Percentiles rank a stretch among this genome's conserved stretches.
Evolutionary conservation across 1,140 invertebrate species (phyloP).

Genomic region (Danaus plexippus): DNA sequence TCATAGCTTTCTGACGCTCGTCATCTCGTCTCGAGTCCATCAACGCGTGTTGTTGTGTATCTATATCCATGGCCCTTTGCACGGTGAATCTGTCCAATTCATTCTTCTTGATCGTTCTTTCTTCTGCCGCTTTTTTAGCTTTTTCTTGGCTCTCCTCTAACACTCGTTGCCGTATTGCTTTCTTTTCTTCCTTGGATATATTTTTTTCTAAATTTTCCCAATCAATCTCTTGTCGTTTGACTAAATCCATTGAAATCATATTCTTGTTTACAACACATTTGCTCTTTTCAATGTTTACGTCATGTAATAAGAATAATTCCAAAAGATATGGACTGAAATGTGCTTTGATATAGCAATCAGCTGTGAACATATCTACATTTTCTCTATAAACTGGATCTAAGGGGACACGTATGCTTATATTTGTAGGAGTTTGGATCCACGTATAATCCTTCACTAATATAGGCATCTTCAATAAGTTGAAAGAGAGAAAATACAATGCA

Average conservation of each 20-base stretch:
- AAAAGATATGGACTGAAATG: slow-evolving; percentile 78
- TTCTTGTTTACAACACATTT: slow-evolving; percentile 72
- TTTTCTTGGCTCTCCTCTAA: slow-evolving; percentile 72
- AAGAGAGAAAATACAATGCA: too few relatives aligned
- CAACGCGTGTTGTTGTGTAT: slow-evolving; percentile 67
- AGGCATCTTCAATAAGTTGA: slow-evolving; percentile 72
- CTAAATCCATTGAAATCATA: slow-evolving; percentile 74
- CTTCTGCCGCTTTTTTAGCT: slow-evolving; percentile 69
- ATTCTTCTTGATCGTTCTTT: slow-evolving; percentile 62
- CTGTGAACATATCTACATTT: slow-evolving; percentile 76
- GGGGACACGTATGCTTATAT: slow-evolving; percentile 73
- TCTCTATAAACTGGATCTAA: slow-evolving; percentile 65
- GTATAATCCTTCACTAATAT: slow-evolving; percentile 79
- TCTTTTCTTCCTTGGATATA: slow-evolving; percentile 72
- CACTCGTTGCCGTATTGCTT: slow-evolving; percentile 65
- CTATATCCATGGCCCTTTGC: slow-evolving; percentile 75
- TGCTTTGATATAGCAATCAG: slow-evolving; percentile 77
- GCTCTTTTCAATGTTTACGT: slow-evolving; percentile 73
- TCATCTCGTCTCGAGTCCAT: slow-evolving; percentile 74
- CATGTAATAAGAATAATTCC: slow-evolving; percentile 75
- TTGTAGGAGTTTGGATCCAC: slow-evolving; percentile 76
- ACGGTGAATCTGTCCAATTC: slow-evolving; percentile 72
- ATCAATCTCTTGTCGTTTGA: slow-evolving; percentile 68
- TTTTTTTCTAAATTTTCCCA: slow-evolving; percentile 74
- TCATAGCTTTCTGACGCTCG: slow-evolving; percentile 75